Evolutionary conservation across 1,140 invertebrate genomes (phyloP), one percentile per base, ranked within the genome.

Genomic region (Ceratosolen solmsi): DNA sequence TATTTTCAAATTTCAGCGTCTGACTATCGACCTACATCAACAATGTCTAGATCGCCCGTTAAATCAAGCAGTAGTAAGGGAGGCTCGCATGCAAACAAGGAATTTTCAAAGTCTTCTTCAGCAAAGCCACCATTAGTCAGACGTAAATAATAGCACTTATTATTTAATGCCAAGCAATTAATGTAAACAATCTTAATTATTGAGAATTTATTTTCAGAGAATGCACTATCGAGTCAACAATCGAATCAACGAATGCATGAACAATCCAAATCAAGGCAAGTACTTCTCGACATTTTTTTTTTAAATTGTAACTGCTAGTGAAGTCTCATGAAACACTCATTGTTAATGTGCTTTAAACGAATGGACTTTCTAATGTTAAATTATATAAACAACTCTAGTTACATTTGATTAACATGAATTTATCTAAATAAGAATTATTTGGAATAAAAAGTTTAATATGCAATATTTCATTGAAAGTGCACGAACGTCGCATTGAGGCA

Each of bases 211-310:
- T 68, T 89, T 87, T 22, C 72, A 89, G 89, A 87, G 73, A 84
- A 75, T 65, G 11, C 85, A 58, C 30, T 84, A 9, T 71, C 83
- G 13, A 33, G 25, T 46, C 84, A 85, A 9, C 86, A 86, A 49
- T n/a, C n/a, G 63, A 60, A 36, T 8, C n/a, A 20, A 56, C 54
- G 0, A 89, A 90, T 49, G 54, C 70, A 20, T n/a, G n/a, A n/a
- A n/a, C n/a, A n/a, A n/a, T 73, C 85, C 8, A 90, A 88, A 83
- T 82, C 87, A 13, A 90, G 89, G 90, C 90, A 88, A 87, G 73
- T 58, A 82, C 20, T 8, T 54, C 20, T 8, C 2, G 20, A 54
- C 17, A 54, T 2, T 54, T 54, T 8, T 46, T 13, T 68, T 71
- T 68, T 77, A 70, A n/a, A 58, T 22, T 46, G 13, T 46, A 46